phyloP scores from a whole-genome alignment of 2,888 invertebrate species.

The Hyles lineata region DNA sequence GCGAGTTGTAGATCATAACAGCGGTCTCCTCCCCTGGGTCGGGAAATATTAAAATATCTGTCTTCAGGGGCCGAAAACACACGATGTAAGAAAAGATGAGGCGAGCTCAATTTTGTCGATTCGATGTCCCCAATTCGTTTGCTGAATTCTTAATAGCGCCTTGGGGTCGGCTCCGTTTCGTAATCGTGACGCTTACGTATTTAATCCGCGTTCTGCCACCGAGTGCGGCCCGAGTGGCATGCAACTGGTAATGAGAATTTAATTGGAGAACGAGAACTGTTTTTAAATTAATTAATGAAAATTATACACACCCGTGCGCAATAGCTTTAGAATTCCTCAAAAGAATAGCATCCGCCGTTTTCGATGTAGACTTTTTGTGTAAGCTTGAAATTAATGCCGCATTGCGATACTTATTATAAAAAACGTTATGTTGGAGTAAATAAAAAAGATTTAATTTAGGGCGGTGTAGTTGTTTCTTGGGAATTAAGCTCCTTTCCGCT shows the following conservation, averaged over 20 bases:
- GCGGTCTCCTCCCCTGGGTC: conserved; percentile 66
- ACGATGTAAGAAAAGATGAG: conserved; percentile 78
- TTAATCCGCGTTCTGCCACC: conserved; percentile 70
- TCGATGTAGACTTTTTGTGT: neutral
- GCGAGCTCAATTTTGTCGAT: conserved; percentile 80
- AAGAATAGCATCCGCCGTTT: neutral
- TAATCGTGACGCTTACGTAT: conserved; percentile 74
- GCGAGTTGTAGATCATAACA: conserved; percentile 75
- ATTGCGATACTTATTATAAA: conserved; percentile 3
- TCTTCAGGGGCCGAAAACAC: conserved; percentile 68
- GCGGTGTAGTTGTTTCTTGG: neutral
- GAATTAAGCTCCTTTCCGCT: neutral
- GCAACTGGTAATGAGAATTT: conserved; percentile 63
- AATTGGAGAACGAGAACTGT: conserved; percentile 54
- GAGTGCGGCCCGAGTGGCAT: conserved; percentile 46
- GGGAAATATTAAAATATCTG: conserved; percentile 77
- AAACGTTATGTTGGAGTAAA: no score
- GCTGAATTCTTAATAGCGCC: conserved; percentile 79
- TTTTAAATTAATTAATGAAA: conserved; percentile 28
- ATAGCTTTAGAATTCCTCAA: neutral
- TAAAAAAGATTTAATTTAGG: conserved; percentile 17
- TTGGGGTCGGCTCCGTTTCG: conserved; percentile 65
- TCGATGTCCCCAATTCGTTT: conserved; percentile 81
- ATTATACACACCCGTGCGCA: conserved; percentile 5
- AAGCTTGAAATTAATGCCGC: neutral